A percentile compares a stretch with the other conserved stretches of the same genome.
phyloP scores from a whole-genome alignment of 2,113 vertebrate species.

The Oreochromis tanganicae region DNA sequence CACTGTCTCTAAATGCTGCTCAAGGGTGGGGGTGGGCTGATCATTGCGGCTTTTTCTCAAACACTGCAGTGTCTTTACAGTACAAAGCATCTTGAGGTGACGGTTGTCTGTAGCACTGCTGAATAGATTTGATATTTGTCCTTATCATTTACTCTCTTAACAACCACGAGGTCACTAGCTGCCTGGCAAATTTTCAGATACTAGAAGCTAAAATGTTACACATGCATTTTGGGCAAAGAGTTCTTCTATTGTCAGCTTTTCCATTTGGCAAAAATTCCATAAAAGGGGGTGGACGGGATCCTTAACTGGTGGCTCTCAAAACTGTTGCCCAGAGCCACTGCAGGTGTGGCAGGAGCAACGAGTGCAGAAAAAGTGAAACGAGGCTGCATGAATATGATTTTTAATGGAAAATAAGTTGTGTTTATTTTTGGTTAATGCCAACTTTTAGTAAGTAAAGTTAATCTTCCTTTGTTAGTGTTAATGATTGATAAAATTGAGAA shows the following conservation, averaged over 20 bases:
- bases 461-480: background rate
- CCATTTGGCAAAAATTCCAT: background rate
- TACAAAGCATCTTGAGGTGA: background rate
- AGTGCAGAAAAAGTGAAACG: background rate
- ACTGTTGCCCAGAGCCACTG: background rate
- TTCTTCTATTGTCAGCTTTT: background rate
- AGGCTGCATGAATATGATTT: background rate
- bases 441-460: background rate
- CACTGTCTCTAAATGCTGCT: background rate
- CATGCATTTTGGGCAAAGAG: background rate
- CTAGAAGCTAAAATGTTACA: background rate
- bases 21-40: fast-evolving
- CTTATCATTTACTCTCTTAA: background rate
- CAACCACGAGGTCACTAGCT: background rate
- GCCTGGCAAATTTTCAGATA: fast-evolving
- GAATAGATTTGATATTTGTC: background rate
- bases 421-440: background rate
- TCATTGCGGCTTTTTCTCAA: background rate
- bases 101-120: background rate
- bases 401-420: background rate
- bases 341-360: background rate
- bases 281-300: fast-evolving
- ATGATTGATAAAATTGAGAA: background rate
- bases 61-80: background rate
- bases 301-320: background rate